Conservation (phyloP, 2,888 invertebrate genomes). For the Agapostemon virescens region DNA sequence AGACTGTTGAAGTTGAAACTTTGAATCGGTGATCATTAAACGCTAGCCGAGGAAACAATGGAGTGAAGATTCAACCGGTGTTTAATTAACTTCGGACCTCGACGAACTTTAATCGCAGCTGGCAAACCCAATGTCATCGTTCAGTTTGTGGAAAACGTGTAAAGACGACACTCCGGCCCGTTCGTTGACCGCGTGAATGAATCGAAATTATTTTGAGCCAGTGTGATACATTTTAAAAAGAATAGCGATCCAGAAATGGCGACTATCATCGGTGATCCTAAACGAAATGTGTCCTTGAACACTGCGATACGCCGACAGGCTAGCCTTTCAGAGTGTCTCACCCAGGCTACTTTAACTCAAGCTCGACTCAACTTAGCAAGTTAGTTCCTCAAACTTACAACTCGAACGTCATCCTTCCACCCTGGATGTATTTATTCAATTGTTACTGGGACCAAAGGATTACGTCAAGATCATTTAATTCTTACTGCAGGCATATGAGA, state of each 20-base stretch:
- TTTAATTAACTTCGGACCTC: not conserved
- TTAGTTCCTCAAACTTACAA: slow-evolving; percentile 66
- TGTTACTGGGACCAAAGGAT: not conserved
- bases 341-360: slow-evolving; percentile 76
- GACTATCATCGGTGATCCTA: slow-evolving; percentile 70
- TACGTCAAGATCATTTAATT: not conserved
- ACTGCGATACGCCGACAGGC: slow-evolving; percentile 72
- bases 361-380: slow-evolving; percentile 78
- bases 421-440: not conserved
- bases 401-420: not conserved
- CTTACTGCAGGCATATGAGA: not conserved
- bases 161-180: slow-evolving; percentile 32
- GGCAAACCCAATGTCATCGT: not conserved
- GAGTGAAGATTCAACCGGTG: not conserved
- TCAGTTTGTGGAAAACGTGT: not conserved
- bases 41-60: not conserved
- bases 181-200: slow-evolving; percentile 31
- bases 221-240: slow-evolving; percentile 4
- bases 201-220: not conserved
- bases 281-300: slow-evolving; percentile 71
- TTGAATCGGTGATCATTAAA: not conserved
- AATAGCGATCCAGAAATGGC: slow-evolving; percentile 64
- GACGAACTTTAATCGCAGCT: not conserved
- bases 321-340: slow-evolving; percentile 76
- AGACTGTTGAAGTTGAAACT: not conserved